These are phyloP conservation scores for Drosophila aff. DNA, from an alignment of 1,140 invertebrate species.

Conservation along the genomic window DNA sequence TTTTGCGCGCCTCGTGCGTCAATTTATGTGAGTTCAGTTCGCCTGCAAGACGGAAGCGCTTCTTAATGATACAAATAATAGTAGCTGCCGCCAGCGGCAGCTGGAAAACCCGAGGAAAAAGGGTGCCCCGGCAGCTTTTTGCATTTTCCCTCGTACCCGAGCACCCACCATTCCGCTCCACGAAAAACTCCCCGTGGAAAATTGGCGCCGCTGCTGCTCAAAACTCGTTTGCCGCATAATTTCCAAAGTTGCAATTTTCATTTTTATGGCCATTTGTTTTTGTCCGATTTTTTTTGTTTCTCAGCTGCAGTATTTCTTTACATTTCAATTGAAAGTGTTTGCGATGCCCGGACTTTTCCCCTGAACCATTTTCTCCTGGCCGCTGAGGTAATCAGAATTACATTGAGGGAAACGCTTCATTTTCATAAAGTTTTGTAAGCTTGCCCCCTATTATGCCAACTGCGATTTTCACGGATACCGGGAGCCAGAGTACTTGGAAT, in stretches of 20 bases:
- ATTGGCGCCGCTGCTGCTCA: slow-evolving; percentile 41
- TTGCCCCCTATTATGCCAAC: background rate
- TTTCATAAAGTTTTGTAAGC: slow-evolving; percentile 24
- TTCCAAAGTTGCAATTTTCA: slow-evolving; percentile 75
- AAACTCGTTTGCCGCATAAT: slow-evolving; percentile 73
- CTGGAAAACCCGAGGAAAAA: slow-evolving; percentile 38
- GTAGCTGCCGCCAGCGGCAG: slow-evolving; percentile 23
- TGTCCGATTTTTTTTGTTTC: slow-evolving; percentile 6
- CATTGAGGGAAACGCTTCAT: slow-evolving; percentile 21
- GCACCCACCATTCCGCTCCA: background rate
- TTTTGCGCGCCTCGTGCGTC: slow-evolving; percentile 65
- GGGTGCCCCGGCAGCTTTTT: slow-evolving; percentile 26
- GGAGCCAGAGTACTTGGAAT: background rate
- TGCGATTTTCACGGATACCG: too few relatives aligned
- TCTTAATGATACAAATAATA: slow-evolving; percentile 64
- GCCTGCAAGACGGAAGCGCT: slow-evolving; percentile 62
- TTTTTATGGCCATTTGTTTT: slow-evolving; percentile 61
- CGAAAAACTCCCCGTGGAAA: slow-evolving; percentile 33
- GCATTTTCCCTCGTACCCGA: slow-evolving; percentile 13
- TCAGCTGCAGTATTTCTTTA: slow-evolving; percentile 11
- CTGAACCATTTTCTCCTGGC: slow-evolving; percentile 22
- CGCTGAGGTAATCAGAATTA: slow-evolving; percentile 65
- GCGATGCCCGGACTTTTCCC: slow-evolving; percentile 9
- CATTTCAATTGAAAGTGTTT: slow-evolving; percentile 58
- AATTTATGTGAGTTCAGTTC: slow-evolving; percentile 59